Evolutionary conservation across 2,888 invertebrate species (phyloP), one percentile per base, ranked within the genome.

Genomic region (Mesopsocus fuscifrons): DNA sequence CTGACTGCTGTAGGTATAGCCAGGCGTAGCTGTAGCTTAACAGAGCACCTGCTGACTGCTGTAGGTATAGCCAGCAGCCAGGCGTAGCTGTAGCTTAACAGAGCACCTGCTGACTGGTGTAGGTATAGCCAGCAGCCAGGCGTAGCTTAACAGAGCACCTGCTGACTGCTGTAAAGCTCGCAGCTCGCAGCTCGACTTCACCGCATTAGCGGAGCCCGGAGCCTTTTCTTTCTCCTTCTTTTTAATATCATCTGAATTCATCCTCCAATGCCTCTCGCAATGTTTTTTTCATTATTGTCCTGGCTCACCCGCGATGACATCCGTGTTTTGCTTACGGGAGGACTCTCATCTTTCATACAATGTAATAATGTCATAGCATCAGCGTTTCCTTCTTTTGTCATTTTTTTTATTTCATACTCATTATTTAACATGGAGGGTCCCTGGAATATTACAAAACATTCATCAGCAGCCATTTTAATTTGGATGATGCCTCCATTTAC

Each of bases 221-320:
- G 26, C 26, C 26, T 38, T 38, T 38, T 17, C 20, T 38, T 34
- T 34, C 18, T 34, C 18, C 34, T 18, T 34, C 18, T 34, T 38
- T 38, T 38, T 38, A 38, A 38, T 38, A 38, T 38, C 20, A 38
- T 38, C 38, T 38, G 38, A 9, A 38, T 38, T 38, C 38, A 38
- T 38, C 21, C 20, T 38, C 38, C 38, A 38, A 38, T 38, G 38
- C 38, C 38, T 38, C 38, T 6, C 26, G 26, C 26, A 9, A 26
- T 26, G 26, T 26, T 26, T 26, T 26, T 26, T 26, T 26, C 26
- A 26, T 26, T 26, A 26, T 38, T 38, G 17, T 38, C 21, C 21
- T 20, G 4, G 20, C 5, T 38, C 20, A 18, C 20, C 15, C 13
- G 15, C 8, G 5, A 13, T 15, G 38, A 20, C 38, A 11, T 20